Base-by-base conservation (phyloP, 2,888 invertebrate species). In the Tetranychus truncatus region DNA sequence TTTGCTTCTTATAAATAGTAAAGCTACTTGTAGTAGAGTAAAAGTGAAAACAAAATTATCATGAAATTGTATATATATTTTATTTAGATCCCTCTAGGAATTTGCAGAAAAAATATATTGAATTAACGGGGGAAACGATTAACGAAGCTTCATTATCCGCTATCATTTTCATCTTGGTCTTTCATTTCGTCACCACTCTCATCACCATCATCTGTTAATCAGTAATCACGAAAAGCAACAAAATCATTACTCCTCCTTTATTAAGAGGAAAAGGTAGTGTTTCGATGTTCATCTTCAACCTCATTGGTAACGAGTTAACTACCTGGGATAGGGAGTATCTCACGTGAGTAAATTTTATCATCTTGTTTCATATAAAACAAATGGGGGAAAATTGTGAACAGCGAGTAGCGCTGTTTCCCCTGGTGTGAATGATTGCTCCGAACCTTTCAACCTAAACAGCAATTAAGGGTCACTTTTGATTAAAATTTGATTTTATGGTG, bases 301-400 rank as follows among this genome's bases (percentile, higher is more conserved):
- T 55, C 55, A 55, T 15, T 55, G 55, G 55, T 7, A 55, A 55
- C 55, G 15, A 55, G 11, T 15, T 15, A 55, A 15, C 34, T 34
- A 34, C 34, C 34, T 34, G 55, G 15, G 2, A 55, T 9, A 55
- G 55, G 55, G 55, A 55, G 55, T 15, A 15, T 55, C 55, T 15
- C 55, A 55, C 55, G 55, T 55, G 55, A 55, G 55, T 55, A 55
- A 55, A 55, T 55, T 55, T 55, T 55, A 55, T 55, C 55, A 55
- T 55, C 55, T 55, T 55, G 55, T 55, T 55, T 55, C 55, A 55
- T 55, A 55, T 55, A 55, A 55, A 55, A 55, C 55, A 55, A 55
- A 55, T 55, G 55, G 55, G 55, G 55, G 55, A 55, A 55, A 55
- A 55, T 55, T 9, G 15, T 15, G 11, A 55, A 55, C 55, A 55